phyloP scores from a whole-genome alignment of 2,113 vertebrate species.

The Collichthys lucidus region DNA sequence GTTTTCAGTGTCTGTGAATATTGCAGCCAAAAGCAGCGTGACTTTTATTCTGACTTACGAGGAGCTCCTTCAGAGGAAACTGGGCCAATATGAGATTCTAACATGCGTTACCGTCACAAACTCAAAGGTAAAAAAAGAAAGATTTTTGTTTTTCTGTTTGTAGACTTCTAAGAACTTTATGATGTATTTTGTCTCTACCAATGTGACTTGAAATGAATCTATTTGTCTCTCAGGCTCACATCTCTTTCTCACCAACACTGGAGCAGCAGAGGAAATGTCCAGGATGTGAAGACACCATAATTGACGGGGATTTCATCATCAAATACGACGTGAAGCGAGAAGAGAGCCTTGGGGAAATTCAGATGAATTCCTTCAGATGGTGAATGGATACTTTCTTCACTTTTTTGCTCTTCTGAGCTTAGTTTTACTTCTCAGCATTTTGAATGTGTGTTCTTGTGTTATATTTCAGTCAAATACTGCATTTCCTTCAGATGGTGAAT shows the following conservation, averaged over 20 bases:
- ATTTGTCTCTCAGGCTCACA: conserved; percentile 69
- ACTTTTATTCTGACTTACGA: conserved; percentile 91
- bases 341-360: conserved; percentile 82
- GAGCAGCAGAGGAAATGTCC: conserved; percentile 88
- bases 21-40: conserved; percentile 87
- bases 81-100: conserved; percentile 90
- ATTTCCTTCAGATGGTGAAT: conserved; percentile 80
- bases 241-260: conserved; percentile 79
- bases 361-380: conserved; percentile 41
- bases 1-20: conserved; percentile 91
- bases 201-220: fast-evolving
- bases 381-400: no score
- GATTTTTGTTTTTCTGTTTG: neutral
- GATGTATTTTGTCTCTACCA: neutral
- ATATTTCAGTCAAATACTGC: neutral
- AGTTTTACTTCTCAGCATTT: no score
- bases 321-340: conserved; percentile 89
- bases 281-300: conserved; percentile 81
- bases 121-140: conserved; percentile 81
- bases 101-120: conserved; percentile 89
- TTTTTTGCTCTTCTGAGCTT: neutral
- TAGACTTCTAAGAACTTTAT: neutral
- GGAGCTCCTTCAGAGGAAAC: conserved; percentile 90
- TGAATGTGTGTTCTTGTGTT: neutral
- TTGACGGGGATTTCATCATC: conserved; percentile 89